phyloP scores from a whole-genome alignment of 2,113 vertebrate genomes.

The Onychostoma macrolepis region DNA sequence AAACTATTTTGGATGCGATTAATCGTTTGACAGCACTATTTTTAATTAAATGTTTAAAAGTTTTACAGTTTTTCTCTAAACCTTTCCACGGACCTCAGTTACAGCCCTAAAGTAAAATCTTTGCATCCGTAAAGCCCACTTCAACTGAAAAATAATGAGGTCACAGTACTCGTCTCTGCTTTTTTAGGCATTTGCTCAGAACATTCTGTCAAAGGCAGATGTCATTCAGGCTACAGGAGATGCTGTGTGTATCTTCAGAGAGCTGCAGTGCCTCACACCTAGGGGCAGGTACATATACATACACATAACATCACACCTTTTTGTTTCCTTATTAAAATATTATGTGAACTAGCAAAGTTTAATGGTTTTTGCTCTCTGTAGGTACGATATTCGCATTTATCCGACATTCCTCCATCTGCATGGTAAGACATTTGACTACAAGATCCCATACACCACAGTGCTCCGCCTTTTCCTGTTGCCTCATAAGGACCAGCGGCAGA shows the following conservation, averaged over 20 bases:
- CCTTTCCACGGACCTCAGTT: background rate
- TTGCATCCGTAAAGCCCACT: background rate
- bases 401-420: slow-evolving; percentile 96
- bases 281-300: slow-evolving; percentile 76
- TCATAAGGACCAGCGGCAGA: slow-evolving; percentile 98
- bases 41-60: background rate
- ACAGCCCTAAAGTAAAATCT: background rate
- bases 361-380: slow-evolving; percentile 54
- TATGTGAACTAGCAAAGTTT: background rate
- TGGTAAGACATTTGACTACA: slow-evolving; percentile 98
- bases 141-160: background rate
- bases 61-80: background rate
- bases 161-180: background rate
- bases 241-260: slow-evolving; percentile 87
- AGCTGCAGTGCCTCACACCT: slow-evolving; percentile 86
- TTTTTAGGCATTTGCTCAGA: slow-evolving; percentile 84
- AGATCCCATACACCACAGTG: slow-evolving; percentile 97
- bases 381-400: slow-evolving; percentile 97
- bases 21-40: too few relatives aligned
- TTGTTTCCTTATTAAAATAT: background rate
- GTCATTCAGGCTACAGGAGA: slow-evolving; percentile 90
- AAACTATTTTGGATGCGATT: too few relatives aligned
- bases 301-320: background rate
- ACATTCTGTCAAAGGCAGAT: slow-evolving; percentile 85
- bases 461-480: slow-evolving; percentile 95